These are phyloP conservation scores for Polydrusus tereticollis DNA, from an alignment of 2,888 invertebrate species.

Conservation along the genomic window DNA sequence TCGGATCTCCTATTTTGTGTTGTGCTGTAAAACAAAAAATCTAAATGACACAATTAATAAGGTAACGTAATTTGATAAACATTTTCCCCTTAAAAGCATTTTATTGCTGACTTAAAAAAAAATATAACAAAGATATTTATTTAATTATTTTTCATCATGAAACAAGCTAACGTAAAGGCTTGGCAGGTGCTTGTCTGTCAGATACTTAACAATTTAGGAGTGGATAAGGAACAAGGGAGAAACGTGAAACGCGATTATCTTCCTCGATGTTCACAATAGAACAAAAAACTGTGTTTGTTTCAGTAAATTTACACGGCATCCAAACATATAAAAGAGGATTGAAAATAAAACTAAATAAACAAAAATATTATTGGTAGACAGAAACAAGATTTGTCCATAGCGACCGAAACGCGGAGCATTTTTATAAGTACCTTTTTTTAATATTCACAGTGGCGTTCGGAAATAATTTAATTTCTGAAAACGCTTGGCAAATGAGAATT, in stretches of 20 bases:
- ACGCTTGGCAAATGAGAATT: no score
- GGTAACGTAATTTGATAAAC: no score
- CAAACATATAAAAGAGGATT: not conserved
- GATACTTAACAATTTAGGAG: constrained; percentile 45
- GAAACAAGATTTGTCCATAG: not conserved
- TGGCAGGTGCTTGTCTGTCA: constrained; percentile 46
- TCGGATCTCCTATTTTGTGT: no score
- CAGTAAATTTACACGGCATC: constrained; percentile 32
- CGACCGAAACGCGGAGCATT: no score
- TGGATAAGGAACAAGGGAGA: constrained; percentile 40
- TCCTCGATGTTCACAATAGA: constrained; percentile 42
- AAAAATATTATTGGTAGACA: not conserved
- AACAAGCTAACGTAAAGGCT: constrained; percentile 31
- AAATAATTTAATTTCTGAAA: no score
- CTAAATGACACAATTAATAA: no score
- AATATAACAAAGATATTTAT: not conserved
- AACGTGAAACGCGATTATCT: constrained; percentile 45
- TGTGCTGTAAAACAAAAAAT: no score
- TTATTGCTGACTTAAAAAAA: not conserved
- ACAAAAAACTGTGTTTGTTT: constrained; percentile 38
- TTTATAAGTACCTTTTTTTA: no score
- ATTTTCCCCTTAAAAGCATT: no score
- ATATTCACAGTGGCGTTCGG: no score
- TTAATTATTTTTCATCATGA: constrained; percentile 25
- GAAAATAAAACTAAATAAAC: not conserved